Percentiles rank a stretch among this genome's conserved stretches.
Evolutionary conservation across 2,113 vertebrate species (phyloP).

Genomic region (Serinus canaria): DNA sequence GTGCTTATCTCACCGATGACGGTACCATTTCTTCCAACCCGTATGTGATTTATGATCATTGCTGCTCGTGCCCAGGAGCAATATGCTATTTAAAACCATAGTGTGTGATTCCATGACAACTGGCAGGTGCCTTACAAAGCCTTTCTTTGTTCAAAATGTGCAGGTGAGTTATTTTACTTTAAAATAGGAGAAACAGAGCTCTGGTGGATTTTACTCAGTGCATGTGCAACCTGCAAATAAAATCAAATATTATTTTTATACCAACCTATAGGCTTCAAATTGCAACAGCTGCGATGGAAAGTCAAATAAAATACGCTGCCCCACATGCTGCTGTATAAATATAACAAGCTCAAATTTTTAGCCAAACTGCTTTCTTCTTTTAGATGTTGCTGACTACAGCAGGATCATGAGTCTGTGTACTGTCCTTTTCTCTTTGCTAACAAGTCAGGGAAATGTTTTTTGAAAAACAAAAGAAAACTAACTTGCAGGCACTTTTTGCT

Average conservation of each 20-base stretch:
- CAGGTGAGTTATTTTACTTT: background rate
- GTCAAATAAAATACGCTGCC: background rate
- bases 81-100: background rate
- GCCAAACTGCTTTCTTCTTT: constrained; percentile 1
- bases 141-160: background rate
- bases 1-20: background rate
- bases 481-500: background rate
- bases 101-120: constrained; percentile 2
- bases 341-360: background rate
- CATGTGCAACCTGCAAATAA: background rate
- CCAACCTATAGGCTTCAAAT: background rate
- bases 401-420: background rate
- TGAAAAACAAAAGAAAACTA: background rate
- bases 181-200: background rate
- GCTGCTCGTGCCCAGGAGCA: background rate
- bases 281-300: constrained; percentile 9
- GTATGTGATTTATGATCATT: constrained; percentile 1
- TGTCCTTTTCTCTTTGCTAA: background rate
- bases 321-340: constrained; percentile 1
- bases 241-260: constrained; percentile 33
- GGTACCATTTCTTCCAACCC: background rate
- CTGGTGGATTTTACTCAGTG: background rate
- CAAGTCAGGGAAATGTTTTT: background rate
- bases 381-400: constrained; percentile 20
- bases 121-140: background rate